These are phyloP conservation scores for Enteromius treurensis DNA, from an alignment of 2,797 vertebrate genomes.

Conservation along the genomic window DNA sequence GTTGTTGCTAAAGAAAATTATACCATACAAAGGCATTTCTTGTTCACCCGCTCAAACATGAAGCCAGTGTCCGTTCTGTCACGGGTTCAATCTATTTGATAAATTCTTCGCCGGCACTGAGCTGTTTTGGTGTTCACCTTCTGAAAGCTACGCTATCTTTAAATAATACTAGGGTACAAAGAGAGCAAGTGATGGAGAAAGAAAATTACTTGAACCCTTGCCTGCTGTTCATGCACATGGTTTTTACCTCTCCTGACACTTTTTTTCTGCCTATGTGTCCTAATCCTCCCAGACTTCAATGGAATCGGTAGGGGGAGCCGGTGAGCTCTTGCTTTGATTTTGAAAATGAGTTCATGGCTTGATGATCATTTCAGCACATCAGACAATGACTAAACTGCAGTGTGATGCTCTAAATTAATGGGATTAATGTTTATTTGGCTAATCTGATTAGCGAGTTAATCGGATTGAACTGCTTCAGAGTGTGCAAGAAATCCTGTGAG, in stretches of 20 bases:
- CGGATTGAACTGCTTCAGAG: slow-evolving; percentile 15
- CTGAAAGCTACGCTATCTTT: slow-evolving; percentile 42
- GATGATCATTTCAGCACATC: slow-evolving; percentile 20
- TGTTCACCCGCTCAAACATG: slow-evolving; percentile 50
- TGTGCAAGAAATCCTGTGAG: slow-evolving; percentile 3
- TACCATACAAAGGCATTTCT: slow-evolving; percentile 21
- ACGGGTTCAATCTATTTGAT: slow-evolving; percentile 63
- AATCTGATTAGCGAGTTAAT: slow-evolving; percentile 38
- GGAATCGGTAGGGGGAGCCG: slow-evolving; percentile 44
- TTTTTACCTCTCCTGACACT: not conserved
- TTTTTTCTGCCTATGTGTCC: not conserved
- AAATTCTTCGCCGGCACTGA: slow-evolving; percentile 57
- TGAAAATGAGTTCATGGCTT: not conserved
- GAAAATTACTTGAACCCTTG: slow-evolving; percentile 40
- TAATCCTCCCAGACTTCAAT: not conserved
- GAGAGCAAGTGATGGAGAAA: slow-evolving; percentile 15
- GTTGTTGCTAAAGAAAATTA: not conserved
- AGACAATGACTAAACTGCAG: slow-evolving; percentile 56
- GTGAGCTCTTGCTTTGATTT: slow-evolving; percentile 31
- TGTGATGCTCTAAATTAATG: slow-evolving; percentile 63
- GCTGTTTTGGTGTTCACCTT: slow-evolving; percentile 62
- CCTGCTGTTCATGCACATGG: not conserved
- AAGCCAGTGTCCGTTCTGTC: slow-evolving; percentile 50
- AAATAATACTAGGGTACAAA: slow-evolving; percentile 8
- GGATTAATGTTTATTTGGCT: slow-evolving; percentile 68